Conservation (phyloP, 2,797 vertebrate genomes). For the Gorsachius magnificus region DNA sequence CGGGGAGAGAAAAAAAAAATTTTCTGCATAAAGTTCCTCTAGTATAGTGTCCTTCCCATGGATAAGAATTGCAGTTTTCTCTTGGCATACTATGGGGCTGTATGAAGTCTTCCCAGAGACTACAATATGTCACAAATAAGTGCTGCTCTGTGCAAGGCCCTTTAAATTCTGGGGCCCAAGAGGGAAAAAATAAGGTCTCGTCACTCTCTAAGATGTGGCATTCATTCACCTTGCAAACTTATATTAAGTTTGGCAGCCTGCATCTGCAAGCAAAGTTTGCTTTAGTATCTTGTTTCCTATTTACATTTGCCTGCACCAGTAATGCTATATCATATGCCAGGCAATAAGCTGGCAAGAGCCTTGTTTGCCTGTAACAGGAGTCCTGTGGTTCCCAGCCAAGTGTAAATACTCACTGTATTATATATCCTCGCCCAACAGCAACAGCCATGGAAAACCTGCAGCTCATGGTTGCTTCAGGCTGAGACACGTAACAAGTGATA, state of each 20-base stretch:
- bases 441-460: neutral
- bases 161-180: neutral
- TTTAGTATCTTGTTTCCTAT: neutral
- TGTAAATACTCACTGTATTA: neutral
- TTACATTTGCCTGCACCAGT: neutral
- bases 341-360: neutral
- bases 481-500: neutral
- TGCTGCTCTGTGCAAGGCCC: neutral
- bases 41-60: neutral
- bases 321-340: neutral
- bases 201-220: neutral
- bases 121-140: accelerated
- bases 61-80: neutral
- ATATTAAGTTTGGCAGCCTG: neutral
- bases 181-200: neutral
- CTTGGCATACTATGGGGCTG: neutral
- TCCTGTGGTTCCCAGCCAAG: neutral
- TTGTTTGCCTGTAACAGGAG: neutral
- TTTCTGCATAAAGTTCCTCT: neutral
- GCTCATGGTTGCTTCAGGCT: neutral
- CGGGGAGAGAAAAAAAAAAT: neutral
- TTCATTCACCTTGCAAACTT: neutral
- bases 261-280: neutral
- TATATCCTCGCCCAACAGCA: neutral
- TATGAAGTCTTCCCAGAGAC: neutral